A percentile compares a stretch with the other conserved stretches of the same genome.
phyloP scores from a whole-genome alignment of 2,888 invertebrate species.

The Eupithecia dodoneata region DNA sequence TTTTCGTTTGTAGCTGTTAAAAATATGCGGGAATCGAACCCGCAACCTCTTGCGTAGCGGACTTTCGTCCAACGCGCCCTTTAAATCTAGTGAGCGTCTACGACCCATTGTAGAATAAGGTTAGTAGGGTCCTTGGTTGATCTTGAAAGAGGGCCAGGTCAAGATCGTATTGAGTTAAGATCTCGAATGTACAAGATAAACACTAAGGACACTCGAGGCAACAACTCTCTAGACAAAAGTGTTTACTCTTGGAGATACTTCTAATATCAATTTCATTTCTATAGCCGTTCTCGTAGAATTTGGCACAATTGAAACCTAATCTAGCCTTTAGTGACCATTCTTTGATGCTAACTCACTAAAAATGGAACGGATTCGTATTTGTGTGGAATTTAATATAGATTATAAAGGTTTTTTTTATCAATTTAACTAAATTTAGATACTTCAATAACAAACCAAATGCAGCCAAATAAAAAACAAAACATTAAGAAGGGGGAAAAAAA shows the following conservation, averaged over 20 bases:
- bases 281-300: not conserved
- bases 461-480: too few species aligned
- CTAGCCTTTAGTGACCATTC: too few species aligned
- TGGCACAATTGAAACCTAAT: not conserved
- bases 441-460: too few species aligned
- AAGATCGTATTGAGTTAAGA: not conserved
- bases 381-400: not conserved
- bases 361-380: not conserved
- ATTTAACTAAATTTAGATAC: not conserved
- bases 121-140: not conserved
- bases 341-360: not conserved
- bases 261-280: conserved; percentile 1
- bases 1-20: too few species aligned
- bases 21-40: too few species aligned
- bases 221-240: not conserved
- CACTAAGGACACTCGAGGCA: not conserved
- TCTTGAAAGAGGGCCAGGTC: not conserved
- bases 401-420: not conserved
- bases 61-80: too few species aligned
- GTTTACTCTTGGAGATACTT: not conserved
- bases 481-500: too few species aligned
- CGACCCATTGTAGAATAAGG: too few species aligned
- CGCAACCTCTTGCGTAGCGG: too few species aligned
- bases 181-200: not conserved
- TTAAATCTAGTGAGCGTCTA: too few species aligned